A percentile compares a stretch with the other conserved stretches of the same genome.
Evolutionary conservation across 2,888 invertebrate genomes (phyloP).

Genomic region (Dexiosoma caninum): DNA sequence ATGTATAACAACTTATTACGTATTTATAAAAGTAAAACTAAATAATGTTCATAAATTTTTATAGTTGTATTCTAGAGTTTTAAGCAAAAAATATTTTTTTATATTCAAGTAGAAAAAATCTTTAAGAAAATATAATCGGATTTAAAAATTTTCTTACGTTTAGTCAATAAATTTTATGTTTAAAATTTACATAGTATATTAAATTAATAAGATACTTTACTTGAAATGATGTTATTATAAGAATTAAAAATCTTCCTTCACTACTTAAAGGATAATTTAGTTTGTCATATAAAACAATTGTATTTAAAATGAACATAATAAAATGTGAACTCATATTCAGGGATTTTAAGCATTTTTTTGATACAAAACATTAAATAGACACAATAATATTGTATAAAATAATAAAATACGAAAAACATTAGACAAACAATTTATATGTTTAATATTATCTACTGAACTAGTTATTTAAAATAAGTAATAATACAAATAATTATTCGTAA

Average conservation of each 20-base stretch:
- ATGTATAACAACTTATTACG: background rate
- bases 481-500: constrained; percentile 40
- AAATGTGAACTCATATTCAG: constrained; percentile 76
- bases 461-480: constrained; percentile 43
- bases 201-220: background rate
- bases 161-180: background rate
- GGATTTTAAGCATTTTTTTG: constrained; percentile 77
- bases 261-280: background rate
- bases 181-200: background rate
- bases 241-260: background rate
- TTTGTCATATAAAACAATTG: background rate
- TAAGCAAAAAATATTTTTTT: constrained; percentile 58
- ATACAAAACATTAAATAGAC: constrained; percentile 51
- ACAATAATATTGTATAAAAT: constrained; percentile 30
- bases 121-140: background rate
- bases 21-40: constrained; percentile 7
- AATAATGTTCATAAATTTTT: constrained; percentile 16
- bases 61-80: constrained; percentile 4
- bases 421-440: constrained; percentile 44
- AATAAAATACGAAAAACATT: constrained; percentile 13
- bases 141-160: background rate
- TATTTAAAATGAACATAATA: constrained; percentile 56
- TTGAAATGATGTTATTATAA: constrained; percentile 6
- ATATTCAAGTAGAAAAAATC: constrained; percentile 36
- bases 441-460: constrained; percentile 40